Base-by-base conservation (phyloP, 2,797 vertebrate species). In the Amazona ochrocephala region DNA sequence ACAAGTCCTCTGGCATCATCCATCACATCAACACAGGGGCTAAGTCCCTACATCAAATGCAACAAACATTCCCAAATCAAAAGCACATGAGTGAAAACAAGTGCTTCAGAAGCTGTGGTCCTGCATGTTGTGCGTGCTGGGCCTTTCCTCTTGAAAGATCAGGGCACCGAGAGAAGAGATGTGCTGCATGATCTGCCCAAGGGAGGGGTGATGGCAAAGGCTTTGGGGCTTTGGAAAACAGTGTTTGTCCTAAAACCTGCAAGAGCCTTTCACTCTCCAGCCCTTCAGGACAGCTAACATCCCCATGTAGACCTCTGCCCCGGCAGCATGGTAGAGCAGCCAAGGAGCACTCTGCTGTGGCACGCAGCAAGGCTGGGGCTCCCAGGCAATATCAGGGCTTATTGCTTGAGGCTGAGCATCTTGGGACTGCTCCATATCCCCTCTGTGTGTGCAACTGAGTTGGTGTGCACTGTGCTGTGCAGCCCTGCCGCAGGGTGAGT, bases 401-500 rank as follows among this genome's bases (percentile, higher is more conserved):
- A 8, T 9, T n/a, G 27, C 47, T 22, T 2, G 10, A 51, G 70
- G 44, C 8, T 2, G 2, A 32, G 53, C 47, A 37, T 27, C n/a
- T 41, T 1, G 1, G 18, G 45, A 13, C n/a, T 60, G 67, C 62
- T 56, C 23, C 2, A 0, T 30, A 44, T 24, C n/a, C 32, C 4
- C 34, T 48, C 29, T 23, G 41, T 0, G 0, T 11, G 26, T 9
- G 41, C 3, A 53, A 27, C 22, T 11, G 30, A 34, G 62, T 20
- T n/a, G 0, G 1, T 26, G 66, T 39, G 7, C 51, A 21, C 42
- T 18, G 2, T 5, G 44, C 7, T 11, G 37, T 23, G 58, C 62
- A 30, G 73, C 22, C 26, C 72, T 54, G 51, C 51, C 2, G 27
- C 27, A 13, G 61, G 53, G 72, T 2, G 2, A 20, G 32, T 0